Base-by-base conservation (phyloP, 2,113 vertebrate species). In the Indicator maculatus region DNA sequence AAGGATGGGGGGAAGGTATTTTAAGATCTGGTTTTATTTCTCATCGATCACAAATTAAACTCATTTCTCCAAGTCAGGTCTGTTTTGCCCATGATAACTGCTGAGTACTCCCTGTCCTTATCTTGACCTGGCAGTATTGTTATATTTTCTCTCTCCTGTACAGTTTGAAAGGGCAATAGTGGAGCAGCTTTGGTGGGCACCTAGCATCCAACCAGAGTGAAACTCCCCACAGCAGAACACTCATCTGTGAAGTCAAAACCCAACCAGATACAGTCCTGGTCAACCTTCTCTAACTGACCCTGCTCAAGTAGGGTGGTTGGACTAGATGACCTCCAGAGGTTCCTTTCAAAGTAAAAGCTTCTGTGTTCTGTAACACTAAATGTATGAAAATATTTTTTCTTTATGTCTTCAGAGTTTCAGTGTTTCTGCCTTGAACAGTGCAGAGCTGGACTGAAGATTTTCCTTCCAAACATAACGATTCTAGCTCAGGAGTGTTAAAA, bases 241-340 rank as follows among this genome's bases (percentile, higher is more conserved):
- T 65, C 11, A 4, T 53, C 30, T 56, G 23, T 41, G 44, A 28
- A 76, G 36, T 14, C 15, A 56, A 73, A 90, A 69, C 31, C 14
- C 55, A 44, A 2, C 20, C 24, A 39, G 17, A 26, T 6, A 6
- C 4, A 5, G 44, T 47, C 0, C 38, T 5, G 1, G 45, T 33
- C 41, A 83, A 16, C 11, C 73, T 31, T 15, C 36, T 74, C 13
- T 14, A 59, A 27, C 26, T 61, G 41, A 59, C 45, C 20, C 45
- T 58, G 15, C 28, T 23, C 10, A 8, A 53, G 16, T 33, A 47
- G 9, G 4, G 12, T 2, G 0, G 44, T 21, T 39, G 19, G 61
- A 50, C 56, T 30, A 7, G 3, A 4, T 18, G 4, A 11, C 16
- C 24, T 79, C 31, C 33, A 78, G 69, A 63, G 5, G 4, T 45